phyloP scores from a whole-genome alignment of 2,113 vertebrate genomes.

The Thoracochromis brauschi region DNA sequence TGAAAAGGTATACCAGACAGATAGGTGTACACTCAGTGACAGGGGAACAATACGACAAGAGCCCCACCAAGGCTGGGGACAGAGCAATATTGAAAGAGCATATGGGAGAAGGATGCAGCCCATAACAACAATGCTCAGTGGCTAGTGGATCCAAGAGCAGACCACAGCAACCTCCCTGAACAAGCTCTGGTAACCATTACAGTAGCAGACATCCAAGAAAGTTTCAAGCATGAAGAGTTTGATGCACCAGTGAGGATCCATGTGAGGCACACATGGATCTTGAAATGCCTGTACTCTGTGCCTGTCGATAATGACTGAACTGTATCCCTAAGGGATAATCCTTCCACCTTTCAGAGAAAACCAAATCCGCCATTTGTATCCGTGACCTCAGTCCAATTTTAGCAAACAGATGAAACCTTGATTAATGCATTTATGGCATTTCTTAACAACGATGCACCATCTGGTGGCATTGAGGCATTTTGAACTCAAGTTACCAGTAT shows the following conservation, averaged over 20 bases:
- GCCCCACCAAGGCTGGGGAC: background rate
- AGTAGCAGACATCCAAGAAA: background rate
- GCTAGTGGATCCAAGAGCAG: background rate
- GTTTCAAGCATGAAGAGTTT: background rate
- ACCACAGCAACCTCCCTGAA: background rate
- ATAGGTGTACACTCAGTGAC: background rate
- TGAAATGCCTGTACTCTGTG: background rate
- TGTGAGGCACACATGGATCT: background rate
- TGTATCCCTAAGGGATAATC: background rate
- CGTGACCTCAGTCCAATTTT: background rate
- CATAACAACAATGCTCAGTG: background rate
- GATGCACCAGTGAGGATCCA: background rate
- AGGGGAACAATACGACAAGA: background rate
- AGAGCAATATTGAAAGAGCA: background rate
- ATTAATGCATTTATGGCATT: background rate
- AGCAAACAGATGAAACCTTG: background rate
- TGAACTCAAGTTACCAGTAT: background rate
- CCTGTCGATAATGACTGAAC: rapidly evolving
- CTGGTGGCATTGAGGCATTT: background rate
- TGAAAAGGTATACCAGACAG: background rate
- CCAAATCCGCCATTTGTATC: background rate
- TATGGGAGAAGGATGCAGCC: background rate
- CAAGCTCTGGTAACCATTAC: background rate
- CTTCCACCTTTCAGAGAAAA: background rate
- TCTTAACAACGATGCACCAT: background rate